These are phyloP conservation scores for Clupea harengus DNA, from an alignment of 2,113 vertebrate species.

Conservation along the genomic window DNA sequence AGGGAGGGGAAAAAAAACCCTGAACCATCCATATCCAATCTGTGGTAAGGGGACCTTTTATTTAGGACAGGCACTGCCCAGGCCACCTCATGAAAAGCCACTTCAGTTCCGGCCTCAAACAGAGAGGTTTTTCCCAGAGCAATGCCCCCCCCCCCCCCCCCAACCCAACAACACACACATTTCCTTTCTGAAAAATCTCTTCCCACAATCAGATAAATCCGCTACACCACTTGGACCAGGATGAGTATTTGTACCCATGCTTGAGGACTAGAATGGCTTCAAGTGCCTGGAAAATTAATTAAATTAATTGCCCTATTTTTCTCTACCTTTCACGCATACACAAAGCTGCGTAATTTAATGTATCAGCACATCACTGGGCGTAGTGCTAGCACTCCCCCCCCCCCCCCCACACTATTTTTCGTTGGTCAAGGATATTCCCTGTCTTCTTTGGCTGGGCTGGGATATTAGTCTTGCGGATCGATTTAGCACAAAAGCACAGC, in stretches of 20 bases:
- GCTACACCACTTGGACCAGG: neutral
- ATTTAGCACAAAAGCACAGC: too few relatives aligned
- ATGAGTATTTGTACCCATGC: neutral
- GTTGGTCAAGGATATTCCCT: slow-evolving; percentile 32
- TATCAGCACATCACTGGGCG: slow-evolving; percentile 31
- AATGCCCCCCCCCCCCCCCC: neutral
- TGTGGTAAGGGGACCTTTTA: slow-evolving; percentile 10
- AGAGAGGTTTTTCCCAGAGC: slow-evolving; percentile 21
- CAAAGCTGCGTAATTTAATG: slow-evolving; percentile 22
- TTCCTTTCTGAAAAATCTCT: neutral
- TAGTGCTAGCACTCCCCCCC: slow-evolving; percentile 26
- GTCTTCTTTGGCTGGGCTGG: neutral
- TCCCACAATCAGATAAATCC: neutral
- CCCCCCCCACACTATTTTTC: slow-evolving; percentile 19
- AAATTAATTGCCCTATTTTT: slow-evolving; percentile 32
- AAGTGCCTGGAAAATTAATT: slow-evolving; percentile 34
- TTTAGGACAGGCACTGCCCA: slow-evolving; percentile 21
- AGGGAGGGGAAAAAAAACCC: neutral
- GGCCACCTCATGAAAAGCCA: slow-evolving; percentile 31
- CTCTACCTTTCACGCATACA: neutral
- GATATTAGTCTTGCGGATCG: slow-evolving; percentile 19
- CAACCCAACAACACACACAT: neutral
- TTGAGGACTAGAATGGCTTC: slow-evolving; percentile 24
- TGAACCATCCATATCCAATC: slow-evolving; percentile 23
- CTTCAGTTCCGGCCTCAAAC: slow-evolving; percentile 16